Evolutionary conservation across 2,888 invertebrate genomes (phyloP), one percentile per base, ranked within the genome.

Genomic region (Lepidocyrtinus sp.): DNA sequence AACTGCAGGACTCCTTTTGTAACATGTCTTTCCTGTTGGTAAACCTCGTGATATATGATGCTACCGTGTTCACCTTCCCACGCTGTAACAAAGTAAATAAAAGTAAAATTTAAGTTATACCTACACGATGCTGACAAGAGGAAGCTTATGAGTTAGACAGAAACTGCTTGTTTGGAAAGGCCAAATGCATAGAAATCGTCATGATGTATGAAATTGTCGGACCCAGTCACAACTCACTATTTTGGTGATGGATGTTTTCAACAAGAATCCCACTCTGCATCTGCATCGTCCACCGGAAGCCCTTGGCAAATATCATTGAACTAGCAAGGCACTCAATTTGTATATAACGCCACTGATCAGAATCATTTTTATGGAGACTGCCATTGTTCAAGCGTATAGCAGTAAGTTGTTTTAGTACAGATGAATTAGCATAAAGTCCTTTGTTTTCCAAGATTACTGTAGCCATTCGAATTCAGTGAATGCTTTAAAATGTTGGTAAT

Each of bases 261-360:
- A 67, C 36, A n/a, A 74, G n/a, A 22, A 59, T 17, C n/a, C 55
- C 65, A 25, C 19, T 50, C 12, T 17, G 2, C n/a, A 25, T 64
- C n/a, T 26, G 9, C 17, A 64, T 19, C 55, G 64, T 73, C 64
- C 64, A 73, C 1, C 73, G 64, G 45, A 73, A 55, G 0, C 73
- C 65, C 7, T 55, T 65, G 1, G 73, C 63, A 27, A 65, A 73
- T 0, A 73, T 1, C 64, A 73, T 55, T 3, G 64, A 45, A 22
- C 55, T 67, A n/a, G 67, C 74, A 0, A 65, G 5, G 22, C 74
- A 74, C 17, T 74, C 74, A 67, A 74, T 27, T 21, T 59, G 21
- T 22, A 59, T 55, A 12, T 65, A 27, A 12, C 50, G 12, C 36
- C 36, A 36, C 36, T 36, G 36, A 17, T n/a, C n/a, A n/a, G n/a